Conservation (phyloP, 2,797 vertebrate species). For the Mustela erminea region DNA sequence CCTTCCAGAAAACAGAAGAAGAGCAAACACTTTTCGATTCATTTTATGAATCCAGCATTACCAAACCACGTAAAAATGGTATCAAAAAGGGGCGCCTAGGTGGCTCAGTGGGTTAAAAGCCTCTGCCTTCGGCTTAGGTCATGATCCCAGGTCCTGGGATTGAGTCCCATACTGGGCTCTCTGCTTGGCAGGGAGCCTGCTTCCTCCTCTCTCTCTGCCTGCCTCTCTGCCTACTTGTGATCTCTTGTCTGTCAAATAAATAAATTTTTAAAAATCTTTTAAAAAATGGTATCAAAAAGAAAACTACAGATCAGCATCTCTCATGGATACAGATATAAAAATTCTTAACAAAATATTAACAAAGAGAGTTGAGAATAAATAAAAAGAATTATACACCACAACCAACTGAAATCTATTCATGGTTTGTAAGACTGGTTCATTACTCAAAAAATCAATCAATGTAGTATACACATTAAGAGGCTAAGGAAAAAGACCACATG, state of each 20-base stretch:
- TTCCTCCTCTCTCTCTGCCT: too few species aligned
- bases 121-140: too few species aligned
- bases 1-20: not conserved
- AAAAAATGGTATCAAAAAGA: not conserved
- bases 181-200: too few species aligned
- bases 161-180: too few species aligned
- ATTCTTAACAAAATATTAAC: constrained; percentile 47
- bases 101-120: too few species aligned
- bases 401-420: not conserved
- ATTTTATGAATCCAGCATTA: constrained; percentile 27
- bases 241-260: too few species aligned
- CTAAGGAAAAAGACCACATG: not conserved
- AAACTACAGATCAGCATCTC: not conserved
- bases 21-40: not conserved
- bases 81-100: not conserved
- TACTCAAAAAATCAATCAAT: constrained; percentile 8
- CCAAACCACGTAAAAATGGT: not conserved
- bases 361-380: not conserved
- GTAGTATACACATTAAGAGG: not conserved
- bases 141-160: too few species aligned
- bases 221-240: too few species aligned
- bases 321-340: not conserved
- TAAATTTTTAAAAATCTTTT: too few species aligned
- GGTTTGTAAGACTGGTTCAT: not conserved
- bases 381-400: not conserved